Conservation (phyloP, 2,797 vertebrate genomes). For the Rhinophrynus dorsalis region DNA sequence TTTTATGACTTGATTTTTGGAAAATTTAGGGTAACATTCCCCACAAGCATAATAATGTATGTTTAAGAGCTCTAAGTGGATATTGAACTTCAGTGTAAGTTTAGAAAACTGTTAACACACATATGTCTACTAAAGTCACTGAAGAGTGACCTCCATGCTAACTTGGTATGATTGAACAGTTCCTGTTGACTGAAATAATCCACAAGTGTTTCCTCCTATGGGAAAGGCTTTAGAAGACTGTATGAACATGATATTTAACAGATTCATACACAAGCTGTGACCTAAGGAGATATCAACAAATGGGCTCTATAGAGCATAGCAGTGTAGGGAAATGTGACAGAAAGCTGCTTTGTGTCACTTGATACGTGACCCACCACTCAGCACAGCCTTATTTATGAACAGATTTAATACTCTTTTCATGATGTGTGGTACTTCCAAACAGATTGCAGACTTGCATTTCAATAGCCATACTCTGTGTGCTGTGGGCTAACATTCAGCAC, state of each 20-base stretch:
- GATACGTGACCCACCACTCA: conserved; percentile 47
- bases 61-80: conserved; percentile 17
- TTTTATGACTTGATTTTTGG: too few species aligned
- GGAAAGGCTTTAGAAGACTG: conserved; percentile 45
- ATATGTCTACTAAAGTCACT: conserved; percentile 48
- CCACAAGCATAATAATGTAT: conserved; percentile 13
- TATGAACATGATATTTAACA: conserved; percentile 51
- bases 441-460: conserved; percentile 6
- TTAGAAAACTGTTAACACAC: conserved; percentile 41
- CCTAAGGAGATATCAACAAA: conserved; percentile 44
- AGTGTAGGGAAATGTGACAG: conserved; percentile 41
- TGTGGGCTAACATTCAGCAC: not conserved
- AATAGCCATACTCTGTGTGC: not conserved
- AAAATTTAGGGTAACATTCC: too few species aligned
- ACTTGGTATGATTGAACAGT: conserved; percentile 56
- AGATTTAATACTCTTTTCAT: conserved; percentile 35
- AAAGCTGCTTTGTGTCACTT: conserved; percentile 48
- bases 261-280: conserved; percentile 47
- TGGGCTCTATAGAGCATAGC: conserved; percentile 35
- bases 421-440: conserved; percentile 39
- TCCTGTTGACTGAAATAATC: conserved; percentile 58
- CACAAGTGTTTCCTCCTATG: conserved; percentile 54
- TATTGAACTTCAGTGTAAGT: conserved; percentile 28
- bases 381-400: conserved; percentile 45
- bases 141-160: conserved; percentile 45